Evolutionary conservation across 1,140 invertebrate species (phyloP).

Genomic region (Drosophila trapezifrons): DNA sequence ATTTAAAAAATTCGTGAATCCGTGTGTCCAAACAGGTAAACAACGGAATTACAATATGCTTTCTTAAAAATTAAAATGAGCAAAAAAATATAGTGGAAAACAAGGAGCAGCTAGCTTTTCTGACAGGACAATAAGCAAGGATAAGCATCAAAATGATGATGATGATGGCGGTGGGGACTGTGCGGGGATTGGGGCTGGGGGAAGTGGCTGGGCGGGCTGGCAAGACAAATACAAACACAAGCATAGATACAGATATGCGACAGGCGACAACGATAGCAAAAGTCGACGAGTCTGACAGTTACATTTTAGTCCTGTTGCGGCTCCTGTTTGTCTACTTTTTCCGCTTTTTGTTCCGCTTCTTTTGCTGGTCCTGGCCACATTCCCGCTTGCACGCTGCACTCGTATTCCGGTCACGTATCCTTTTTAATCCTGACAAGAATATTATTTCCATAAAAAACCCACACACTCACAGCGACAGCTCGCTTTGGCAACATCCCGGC

Average conservation of each 20-base stretch:
- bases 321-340: constrained; percentile 43
- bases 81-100: constrained; percentile 25
- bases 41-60: constrained; percentile 80
- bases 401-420: constrained; percentile 80
- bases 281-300: constrained; percentile 59
- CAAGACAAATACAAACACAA: constrained; percentile 54
- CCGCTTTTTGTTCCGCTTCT: constrained; percentile 34
- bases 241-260: constrained; percentile 39
- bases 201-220: constrained; percentile 25
- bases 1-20: constrained; percentile 60
- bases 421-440: constrained; percentile 84
- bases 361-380: constrained; percentile 42
- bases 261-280: constrained; percentile 63
- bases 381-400: constrained; percentile 63
- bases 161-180: constrained; percentile 18
- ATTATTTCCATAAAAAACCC: constrained; percentile 82
- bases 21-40: constrained; percentile 63
- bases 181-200: not conserved
- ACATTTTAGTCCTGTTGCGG: constrained; percentile 56
- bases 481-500: constrained; percentile 23
- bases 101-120: constrained; percentile 31
- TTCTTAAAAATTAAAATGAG: constrained; percentile 77
- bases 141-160: constrained; percentile 66
- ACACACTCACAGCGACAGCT: constrained; percentile 15
- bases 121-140: constrained; percentile 79